phyloP scores from a whole-genome alignment of 2,888 invertebrate genomes.

The Agrotis segetum region DNA sequence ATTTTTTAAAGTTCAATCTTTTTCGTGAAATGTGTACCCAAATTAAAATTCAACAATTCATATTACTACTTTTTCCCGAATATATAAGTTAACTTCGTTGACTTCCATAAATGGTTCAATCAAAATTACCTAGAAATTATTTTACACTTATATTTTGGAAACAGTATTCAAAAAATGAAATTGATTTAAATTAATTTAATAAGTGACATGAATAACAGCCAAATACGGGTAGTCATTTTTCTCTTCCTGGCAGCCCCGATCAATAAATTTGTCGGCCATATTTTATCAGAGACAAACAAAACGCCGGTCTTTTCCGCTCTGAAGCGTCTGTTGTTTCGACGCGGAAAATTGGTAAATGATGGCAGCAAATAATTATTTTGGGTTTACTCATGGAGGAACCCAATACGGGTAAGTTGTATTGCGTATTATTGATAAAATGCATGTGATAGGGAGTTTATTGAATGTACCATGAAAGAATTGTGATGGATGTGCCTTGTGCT shows the following conservation, averaged over 20 bases:
- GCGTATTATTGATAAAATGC: slow-evolving; percentile 34
- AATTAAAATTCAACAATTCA: neutral
- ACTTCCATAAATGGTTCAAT: no score
- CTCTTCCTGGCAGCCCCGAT: slow-evolving; percentile 30
- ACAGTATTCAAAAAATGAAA: no score
- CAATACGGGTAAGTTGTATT: slow-evolving; percentile 95
- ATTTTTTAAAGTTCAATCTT: neutral
- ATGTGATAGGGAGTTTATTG: slow-evolving; percentile 21
- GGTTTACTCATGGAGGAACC: slow-evolving; percentile 98
- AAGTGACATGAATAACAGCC: neutral
- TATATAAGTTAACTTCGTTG: no score
- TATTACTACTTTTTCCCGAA: accelerated
- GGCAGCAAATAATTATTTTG: slow-evolving; percentile 98
- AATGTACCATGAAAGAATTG: slow-evolving; percentile 47
- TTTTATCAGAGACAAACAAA: slow-evolving; percentile 82
- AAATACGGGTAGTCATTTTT: slow-evolving; percentile 9
- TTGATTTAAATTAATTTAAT: neutral
- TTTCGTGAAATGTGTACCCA: neutral
- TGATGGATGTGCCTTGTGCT: slow-evolving; percentile 79
- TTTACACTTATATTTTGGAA: no score
- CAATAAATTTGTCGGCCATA: slow-evolving; percentile 64
- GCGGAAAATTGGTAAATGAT: slow-evolving; percentile 91
- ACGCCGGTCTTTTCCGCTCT: slow-evolving; percentile 88
- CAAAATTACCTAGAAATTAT: no score
- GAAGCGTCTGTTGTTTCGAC: slow-evolving; percentile 86